These are phyloP conservation scores for Copidosoma aretas DNA, from an alignment of 2,888 invertebrate genomes.

Conservation along the genomic window DNA sequence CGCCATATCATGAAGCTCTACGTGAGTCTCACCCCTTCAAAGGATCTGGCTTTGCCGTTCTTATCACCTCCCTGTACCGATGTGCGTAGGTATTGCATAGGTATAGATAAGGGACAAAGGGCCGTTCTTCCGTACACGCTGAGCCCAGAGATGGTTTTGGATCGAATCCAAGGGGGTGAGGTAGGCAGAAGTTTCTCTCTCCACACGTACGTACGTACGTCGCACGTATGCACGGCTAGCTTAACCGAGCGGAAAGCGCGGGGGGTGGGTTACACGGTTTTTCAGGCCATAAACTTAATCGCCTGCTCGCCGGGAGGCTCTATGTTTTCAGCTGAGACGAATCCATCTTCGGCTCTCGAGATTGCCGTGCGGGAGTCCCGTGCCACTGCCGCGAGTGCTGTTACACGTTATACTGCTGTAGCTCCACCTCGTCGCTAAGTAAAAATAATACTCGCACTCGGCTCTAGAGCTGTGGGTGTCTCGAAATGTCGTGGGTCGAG, in stretches of 20 bases:
- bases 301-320: conserved; percentile 15
- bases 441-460: conserved; percentile 13
- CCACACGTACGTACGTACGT: no score
- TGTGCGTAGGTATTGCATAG: no score
- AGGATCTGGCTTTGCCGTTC: no score
- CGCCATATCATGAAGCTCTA: no score
- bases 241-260: conserved; percentile 27
- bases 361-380: conserved; percentile 1
- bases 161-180: conserved; percentile 24
- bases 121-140: no score
- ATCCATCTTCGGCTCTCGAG: conserved; percentile 27
- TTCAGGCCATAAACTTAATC: conserved; percentile 38
- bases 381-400: background rate
- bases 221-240: background rate
- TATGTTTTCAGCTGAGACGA: conserved; percentile 20
- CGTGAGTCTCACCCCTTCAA: no score
- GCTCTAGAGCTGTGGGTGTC: background rate
- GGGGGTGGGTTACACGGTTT: conserved; percentile 23
- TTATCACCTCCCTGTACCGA: no score
- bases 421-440: background rate
- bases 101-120: no score
- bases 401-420: no score
- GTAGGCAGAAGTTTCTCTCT: background rate
- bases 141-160: no score
- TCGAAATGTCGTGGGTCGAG: background rate